These are phyloP conservation scores for Philaenus spumarius DNA, from an alignment of 1,140 invertebrate species.

Conservation along the genomic window DNA sequence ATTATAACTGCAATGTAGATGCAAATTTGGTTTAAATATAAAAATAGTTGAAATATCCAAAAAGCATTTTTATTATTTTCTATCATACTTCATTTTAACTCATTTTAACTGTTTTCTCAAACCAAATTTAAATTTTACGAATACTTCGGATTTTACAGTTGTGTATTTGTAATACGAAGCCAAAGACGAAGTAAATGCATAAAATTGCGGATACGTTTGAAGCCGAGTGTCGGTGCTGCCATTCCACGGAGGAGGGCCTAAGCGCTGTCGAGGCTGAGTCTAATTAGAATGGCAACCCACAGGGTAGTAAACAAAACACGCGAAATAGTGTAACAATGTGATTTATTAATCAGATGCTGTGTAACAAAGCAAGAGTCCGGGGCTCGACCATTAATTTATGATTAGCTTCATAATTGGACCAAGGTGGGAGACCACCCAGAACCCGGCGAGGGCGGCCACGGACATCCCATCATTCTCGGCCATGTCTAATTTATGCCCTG, in stretches of 20 bases:
- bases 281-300: slow-evolving; percentile 2
- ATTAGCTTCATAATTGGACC: slow-evolving; percentile 19
- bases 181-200: too few species aligned
- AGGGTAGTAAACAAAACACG: slow-evolving; percentile 14
- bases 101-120: too few species aligned
- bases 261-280: not conserved
- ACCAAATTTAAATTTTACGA: too few species aligned
- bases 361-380: slow-evolving; percentile 8
- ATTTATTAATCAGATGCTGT: slow-evolving; percentile 12
- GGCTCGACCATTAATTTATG: slow-evolving; percentile 20
- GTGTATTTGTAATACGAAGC: too few species aligned
- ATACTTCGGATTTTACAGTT: too few species aligned
- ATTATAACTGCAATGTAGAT: too few species aligned
- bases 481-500: slow-evolving; percentile 13
- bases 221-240: too few species aligned
- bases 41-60: too few species aligned
- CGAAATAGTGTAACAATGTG: slow-evolving; percentile 13
- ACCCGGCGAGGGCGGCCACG: not conserved
- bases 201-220: too few species aligned
- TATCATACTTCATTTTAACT: too few species aligned
- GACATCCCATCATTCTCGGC: not conserved
- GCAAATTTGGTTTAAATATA: too few species aligned
- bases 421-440: slow-evolving; percentile 17
- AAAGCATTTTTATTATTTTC: too few species aligned
- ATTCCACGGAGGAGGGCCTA: not conserved